Evolutionary conservation across 2,888 invertebrate species (phyloP).

Genomic region (Tipula lateralis): DNA sequence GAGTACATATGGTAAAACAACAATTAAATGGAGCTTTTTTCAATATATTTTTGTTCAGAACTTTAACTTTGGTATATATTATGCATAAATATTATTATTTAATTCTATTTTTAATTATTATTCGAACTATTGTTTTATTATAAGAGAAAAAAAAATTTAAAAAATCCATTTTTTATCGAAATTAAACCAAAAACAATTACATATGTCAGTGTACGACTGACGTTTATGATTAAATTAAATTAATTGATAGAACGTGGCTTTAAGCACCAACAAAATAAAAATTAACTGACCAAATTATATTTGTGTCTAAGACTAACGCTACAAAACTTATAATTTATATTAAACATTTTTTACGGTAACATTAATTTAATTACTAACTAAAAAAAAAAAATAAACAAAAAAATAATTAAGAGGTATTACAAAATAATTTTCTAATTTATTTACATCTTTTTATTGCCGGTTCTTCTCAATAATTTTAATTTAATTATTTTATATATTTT

Average conservation of each 20-base stretch:
- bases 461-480: neutral
- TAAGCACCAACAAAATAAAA: slow-evolving; percentile 3
- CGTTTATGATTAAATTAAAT: neutral
- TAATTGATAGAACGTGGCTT: neutral
- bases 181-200: neutral
- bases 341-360: neutral
- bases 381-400: too few relatives aligned
- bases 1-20: neutral
- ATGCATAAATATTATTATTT: neutral
- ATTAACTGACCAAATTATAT: slow-evolving; percentile 7
- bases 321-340: neutral
- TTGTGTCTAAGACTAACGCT: neutral
- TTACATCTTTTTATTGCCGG: neutral
- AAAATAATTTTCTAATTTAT: slow-evolving; percentile 19
- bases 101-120: neutral
- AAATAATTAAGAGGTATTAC: slow-evolving; percentile 5
- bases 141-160: neutral
- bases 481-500: neutral
- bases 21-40: neutral
- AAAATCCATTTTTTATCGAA: neutral
- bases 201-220: neutral
- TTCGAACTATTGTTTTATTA: neutral
- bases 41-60: neutral
- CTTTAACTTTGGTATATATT: slow-evolving; percentile 15
- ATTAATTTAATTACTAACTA: neutral